phyloP scores from a whole-genome alignment of 2,888 invertebrate species.

The Oscheius sp. region DNA sequence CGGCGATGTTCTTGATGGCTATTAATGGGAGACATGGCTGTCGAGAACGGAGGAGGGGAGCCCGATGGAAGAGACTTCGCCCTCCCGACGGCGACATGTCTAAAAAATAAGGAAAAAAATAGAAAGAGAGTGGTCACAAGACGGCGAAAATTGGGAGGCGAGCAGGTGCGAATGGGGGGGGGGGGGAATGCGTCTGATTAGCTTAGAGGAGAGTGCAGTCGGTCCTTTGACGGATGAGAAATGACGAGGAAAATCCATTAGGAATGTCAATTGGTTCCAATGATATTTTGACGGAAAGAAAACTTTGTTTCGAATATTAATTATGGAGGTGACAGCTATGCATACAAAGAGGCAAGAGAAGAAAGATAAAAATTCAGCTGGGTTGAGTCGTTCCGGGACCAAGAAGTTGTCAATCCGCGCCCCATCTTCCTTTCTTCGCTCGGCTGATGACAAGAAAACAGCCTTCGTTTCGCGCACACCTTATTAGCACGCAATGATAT shows the following conservation, averaged over 20 bases:
- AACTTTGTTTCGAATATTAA: neutral
- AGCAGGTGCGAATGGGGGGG: neutral
- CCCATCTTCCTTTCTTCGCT: no score
- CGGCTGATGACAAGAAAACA: no score
- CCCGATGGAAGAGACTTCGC: slow-evolving; percentile 11
- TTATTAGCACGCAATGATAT: neutral
- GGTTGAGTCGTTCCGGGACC: no score
- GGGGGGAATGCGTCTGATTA: slow-evolving; percentile 8
- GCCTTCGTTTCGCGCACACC: neutral
- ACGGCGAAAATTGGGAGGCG: neutral
- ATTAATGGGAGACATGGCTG: neutral
- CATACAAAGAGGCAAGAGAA: neutral
- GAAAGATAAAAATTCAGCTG: no score
- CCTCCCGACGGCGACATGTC: slow-evolving; percentile 23
- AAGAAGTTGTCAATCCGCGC: no score
- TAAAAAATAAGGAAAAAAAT: neutral
- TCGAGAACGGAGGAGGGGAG: slow-evolving; percentile 12
- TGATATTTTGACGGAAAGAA: neutral
- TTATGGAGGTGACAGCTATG: neutral
- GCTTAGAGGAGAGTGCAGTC: slow-evolving; percentile 1
- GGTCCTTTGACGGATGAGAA: slow-evolving; percentile 4
- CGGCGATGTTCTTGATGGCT: neutral
- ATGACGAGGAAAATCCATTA: neutral
- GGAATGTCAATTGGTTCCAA: neutral
- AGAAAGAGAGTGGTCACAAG: neutral